These are phyloP conservation scores for Corvus hawaiiensis DNA, from an alignment of 2,113 vertebrate genomes.

Conservation along the genomic window DNA sequence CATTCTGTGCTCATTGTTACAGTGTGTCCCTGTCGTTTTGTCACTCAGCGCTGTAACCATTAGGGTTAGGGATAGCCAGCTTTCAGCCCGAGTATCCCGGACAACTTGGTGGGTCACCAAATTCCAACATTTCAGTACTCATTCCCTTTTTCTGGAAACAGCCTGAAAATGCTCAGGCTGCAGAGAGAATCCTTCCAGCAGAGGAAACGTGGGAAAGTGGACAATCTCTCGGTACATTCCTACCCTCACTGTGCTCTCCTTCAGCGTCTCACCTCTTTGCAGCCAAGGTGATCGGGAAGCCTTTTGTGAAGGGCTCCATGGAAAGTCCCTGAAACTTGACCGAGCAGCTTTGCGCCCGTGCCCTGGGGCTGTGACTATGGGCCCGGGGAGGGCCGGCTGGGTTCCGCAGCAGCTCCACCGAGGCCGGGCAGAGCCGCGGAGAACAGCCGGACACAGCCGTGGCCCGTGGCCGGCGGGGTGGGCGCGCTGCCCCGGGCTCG, in stretches of 20 bases:
- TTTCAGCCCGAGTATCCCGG: background rate
- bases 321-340: background rate
- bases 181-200: background rate
- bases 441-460: too few relatives aligned
- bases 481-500: background rate
- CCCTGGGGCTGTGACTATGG: accelerated
- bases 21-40: background rate
- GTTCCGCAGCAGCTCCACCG: background rate
- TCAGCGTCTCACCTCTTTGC: background rate
- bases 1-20: background rate
- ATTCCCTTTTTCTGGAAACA: background rate
- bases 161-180: background rate
- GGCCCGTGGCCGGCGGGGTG: background rate
- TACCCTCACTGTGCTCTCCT: background rate
- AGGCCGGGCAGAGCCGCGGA: too few relatives aligned
- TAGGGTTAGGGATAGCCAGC: background rate
- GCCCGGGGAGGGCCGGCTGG: background rate
- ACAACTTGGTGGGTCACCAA: background rate
- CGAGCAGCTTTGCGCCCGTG: background rate
- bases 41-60: background rate
- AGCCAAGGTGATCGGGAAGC: accelerated
- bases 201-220: background rate
- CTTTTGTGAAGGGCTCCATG: background rate
- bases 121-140: background rate
- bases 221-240: background rate